A percentile compares a stretch with the other conserved stretches of the same genome.
These are phyloP conservation scores for Cyprinodon tularosa DNA, from an alignment of 2,113 vertebrate genomes.

Conservation along the genomic window DNA sequence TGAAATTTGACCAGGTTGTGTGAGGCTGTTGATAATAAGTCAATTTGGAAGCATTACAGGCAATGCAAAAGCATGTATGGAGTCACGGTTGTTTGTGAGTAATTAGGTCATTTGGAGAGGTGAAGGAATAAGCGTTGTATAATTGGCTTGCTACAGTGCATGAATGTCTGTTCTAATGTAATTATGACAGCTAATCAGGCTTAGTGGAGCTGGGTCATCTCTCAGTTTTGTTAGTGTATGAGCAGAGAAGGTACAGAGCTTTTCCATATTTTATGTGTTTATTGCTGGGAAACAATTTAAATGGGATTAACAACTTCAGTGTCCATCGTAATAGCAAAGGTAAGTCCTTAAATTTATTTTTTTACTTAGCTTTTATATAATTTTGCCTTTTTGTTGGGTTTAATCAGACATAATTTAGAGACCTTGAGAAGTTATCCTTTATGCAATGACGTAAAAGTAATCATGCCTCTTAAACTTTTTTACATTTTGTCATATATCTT, in stretches of 20 bases:
- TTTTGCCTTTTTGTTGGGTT: neutral
- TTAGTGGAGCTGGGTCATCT: constrained; percentile 76
- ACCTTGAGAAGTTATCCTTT: neutral
- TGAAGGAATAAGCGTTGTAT: constrained; percentile 58
- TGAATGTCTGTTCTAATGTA: constrained; percentile 67
- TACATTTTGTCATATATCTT: neutral
- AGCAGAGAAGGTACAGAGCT: neutral
- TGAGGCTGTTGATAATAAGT: neutral
- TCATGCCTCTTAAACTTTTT: neutral
- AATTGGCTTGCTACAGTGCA: constrained; percentile 67
- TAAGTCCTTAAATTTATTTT: constrained; percentile 27
- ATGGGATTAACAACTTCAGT: constrained; percentile 37
- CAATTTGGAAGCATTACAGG: neutral
- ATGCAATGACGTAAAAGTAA: no score
- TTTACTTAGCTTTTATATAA: neutral
- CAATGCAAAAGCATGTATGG: constrained; percentile 8
- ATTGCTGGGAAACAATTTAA: constrained; percentile 23
- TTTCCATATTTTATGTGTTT: neutral
- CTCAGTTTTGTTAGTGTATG: constrained; percentile 31
- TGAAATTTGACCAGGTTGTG: constrained; percentile 1
- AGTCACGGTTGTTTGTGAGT: neutral
- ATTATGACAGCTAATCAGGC: constrained; percentile 81
- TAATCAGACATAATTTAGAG: neutral
- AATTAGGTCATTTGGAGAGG: constrained; percentile 29
- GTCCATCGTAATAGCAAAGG: constrained; percentile 32